A percentile compares a stretch with the other conserved stretches of the same genome.
phyloP scores from a whole-genome alignment of 2,797 vertebrate species.

The Pampus argenteus region DNA sequence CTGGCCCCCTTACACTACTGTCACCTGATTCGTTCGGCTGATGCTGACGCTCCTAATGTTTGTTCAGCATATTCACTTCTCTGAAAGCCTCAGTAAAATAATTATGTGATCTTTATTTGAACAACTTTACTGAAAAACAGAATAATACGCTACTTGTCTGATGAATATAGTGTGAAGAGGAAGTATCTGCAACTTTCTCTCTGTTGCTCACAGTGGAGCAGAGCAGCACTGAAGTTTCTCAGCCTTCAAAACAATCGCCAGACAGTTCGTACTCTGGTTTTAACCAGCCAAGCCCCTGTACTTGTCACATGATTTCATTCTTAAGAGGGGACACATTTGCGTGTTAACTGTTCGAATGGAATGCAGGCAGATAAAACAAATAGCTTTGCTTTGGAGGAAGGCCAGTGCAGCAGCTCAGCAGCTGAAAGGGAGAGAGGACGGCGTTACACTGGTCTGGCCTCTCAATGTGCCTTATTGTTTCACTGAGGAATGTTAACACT shows the following conservation, averaged over 20 bases:
- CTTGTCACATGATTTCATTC: constrained; percentile 59
- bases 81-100: neutral
- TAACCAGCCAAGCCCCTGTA: constrained; percentile 35
- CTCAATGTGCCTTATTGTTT: constrained; percentile 61
- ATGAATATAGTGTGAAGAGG: constrained; percentile 22
- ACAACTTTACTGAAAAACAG: constrained; percentile 1
- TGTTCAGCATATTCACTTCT: neutral
- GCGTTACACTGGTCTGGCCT: constrained; percentile 51
- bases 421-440: constrained; percentile 61
- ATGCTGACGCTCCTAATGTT: neutral
- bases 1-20: constrained; percentile 37
- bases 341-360: constrained; percentile 67
- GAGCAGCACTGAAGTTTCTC: constrained; percentile 16
- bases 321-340: constrained; percentile 65
- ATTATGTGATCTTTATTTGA: neutral
- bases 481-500: constrained; percentile 65
- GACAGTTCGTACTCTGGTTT: constrained; percentile 53
- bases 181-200: constrained; percentile 31
- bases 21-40: constrained; percentile 22
- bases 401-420: constrained; percentile 65
- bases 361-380: constrained; percentile 71
- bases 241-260: constrained; percentile 43
- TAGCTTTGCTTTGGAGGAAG: constrained; percentile 70
- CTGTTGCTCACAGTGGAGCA: constrained; percentile 16
- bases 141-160: constrained; percentile 1